Evolutionary conservation across 2,888 invertebrate genomes (phyloP), one percentile per base, ranked within the genome.

Genomic region (Saturnia pavonia): DNA sequence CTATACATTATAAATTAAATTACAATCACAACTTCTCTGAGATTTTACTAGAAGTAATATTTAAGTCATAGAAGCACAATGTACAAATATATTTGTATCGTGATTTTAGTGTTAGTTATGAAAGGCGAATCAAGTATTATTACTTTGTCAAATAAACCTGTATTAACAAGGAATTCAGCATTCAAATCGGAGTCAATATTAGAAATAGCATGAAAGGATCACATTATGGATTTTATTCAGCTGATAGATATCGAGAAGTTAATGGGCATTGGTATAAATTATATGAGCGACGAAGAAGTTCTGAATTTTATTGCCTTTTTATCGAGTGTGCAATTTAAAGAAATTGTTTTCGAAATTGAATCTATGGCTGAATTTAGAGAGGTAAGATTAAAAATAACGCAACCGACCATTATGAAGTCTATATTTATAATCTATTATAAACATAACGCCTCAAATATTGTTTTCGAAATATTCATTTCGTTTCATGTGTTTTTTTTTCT

Each of bases 301-400:
- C 40, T 79, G 22, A 78, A 76, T 22, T 85, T 87, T 69, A 22
- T 82, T 0, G 74, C 73, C 16, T 85, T 87, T 67, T 19, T 85
- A 8, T 48, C 80, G 0, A 82, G 85, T 69, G 74, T 80, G 0
- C 73, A 84, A 57, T 83, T 86, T 70, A 78, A 79, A 68, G 74
- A 83, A 45, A 65, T 82, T 1, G 60, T 85, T 42, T 74, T 73
- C 74, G 81, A 85, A 22, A 78, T 85, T 66, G 83, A 85, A 73
- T 74, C 78, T 25, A 77, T 85, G 57, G 75, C 76, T 7, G 85
- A 86, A 73, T 85, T 85, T 75, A 82, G 81, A 73, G 84, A 86
- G 85, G 86, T 87, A 75, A 77, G 75, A 34, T 34, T 22, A 22
- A 54, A n/a, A 54, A 22, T 4, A 51, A 6, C 34, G 34, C n/a